These are phyloP conservation scores for Drosophila paranaensis DNA, from an alignment of 2,888 invertebrate species.

Conservation along the genomic window DNA sequence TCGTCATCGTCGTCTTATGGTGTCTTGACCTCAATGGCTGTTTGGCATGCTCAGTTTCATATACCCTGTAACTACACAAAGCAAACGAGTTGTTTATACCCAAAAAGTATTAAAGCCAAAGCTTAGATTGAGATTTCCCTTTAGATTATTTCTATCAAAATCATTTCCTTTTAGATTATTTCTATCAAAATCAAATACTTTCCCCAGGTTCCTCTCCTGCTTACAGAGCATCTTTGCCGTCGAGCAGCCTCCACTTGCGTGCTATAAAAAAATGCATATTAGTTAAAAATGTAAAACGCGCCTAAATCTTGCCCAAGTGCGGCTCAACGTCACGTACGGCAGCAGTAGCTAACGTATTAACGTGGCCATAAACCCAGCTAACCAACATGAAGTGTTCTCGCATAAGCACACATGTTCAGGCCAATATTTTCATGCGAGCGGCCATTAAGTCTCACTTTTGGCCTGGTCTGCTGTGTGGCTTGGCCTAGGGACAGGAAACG, in stretches of 20 bases:
- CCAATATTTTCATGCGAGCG: not conserved
- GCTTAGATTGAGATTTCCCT: not conserved
- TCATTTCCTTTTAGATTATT: too few relatives aligned
- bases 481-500: conserved; percentile 38
- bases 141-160: too few relatives aligned
- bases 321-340: conserved; percentile 38
- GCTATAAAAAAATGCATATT: conserved; percentile 29
- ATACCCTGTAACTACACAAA: conserved; percentile 18
- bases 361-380: conserved; percentile 7
- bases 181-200: too few relatives aligned
- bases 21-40: conserved; percentile 64
- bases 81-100: not conserved
- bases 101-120: not conserved
- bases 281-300: conserved; percentile 37
- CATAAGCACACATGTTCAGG: not conserved
- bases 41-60: conserved; percentile 42
- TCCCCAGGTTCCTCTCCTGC: too few relatives aligned
- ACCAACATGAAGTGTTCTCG: not conserved
- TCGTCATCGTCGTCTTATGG: conserved; percentile 30
- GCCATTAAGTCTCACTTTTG: conserved; percentile 1
- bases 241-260: not conserved
- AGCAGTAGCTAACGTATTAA: not conserved
- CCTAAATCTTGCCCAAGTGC: conserved; percentile 29
- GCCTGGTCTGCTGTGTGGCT: conserved; percentile 17
- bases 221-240: not conserved